A percentile compares a stretch with the other conserved stretches of the same genome.
Conservation (phyloP, 2,888 invertebrate genomes). For the Drosophila pseudotalamancana region DNA sequence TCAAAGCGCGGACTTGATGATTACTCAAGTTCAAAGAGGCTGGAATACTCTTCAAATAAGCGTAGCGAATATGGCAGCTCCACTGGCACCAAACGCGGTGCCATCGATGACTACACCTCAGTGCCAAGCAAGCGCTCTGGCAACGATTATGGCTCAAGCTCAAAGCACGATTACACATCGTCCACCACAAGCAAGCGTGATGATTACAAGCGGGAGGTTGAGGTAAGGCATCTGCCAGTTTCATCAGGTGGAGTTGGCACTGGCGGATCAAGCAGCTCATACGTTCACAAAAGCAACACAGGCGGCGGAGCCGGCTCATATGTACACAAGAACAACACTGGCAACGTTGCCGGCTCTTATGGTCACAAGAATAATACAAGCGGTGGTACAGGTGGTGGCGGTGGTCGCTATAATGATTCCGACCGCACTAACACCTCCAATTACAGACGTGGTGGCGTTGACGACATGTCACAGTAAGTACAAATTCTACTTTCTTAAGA, state of each 20-base stretch:
- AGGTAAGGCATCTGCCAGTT: conserved; percentile 80
- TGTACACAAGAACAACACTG: conserved; percentile 60
- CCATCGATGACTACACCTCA: conserved; percentile 77
- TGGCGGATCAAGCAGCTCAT: conserved; percentile 67
- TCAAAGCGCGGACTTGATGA: conserved; percentile 81
- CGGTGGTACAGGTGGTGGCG: conserved; percentile 46
- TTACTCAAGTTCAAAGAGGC: conserved; percentile 74
- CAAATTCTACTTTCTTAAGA: not conserved
- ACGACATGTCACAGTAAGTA: conserved; percentile 69
- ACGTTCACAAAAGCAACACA: conserved; percentile 56
- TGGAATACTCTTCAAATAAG: conserved; percentile 67
- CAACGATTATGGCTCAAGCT: conserved; percentile 74
- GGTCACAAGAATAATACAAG: conserved; percentile 60
- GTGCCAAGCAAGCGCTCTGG: conserved; percentile 76
- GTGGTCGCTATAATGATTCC: conserved; percentile 75
- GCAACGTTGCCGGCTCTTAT: conserved; percentile 63
- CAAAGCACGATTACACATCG: conserved; percentile 76
- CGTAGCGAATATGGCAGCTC: conserved; percentile 69
- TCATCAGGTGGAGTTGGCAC: conserved; percentile 53
- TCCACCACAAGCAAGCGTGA: conserved; percentile 78
- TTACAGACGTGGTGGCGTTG: conserved; percentile 73
- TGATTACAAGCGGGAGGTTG: conserved; percentile 83
- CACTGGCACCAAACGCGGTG: conserved; percentile 70
- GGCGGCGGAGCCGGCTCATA: conserved; percentile 65
- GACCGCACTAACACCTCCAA: conserved; percentile 73